Percentiles rank a stretch among this genome's conserved stretches.
Conservation (phyloP, 2,888 invertebrate genomes). For the Coenonympha arcania region DNA sequence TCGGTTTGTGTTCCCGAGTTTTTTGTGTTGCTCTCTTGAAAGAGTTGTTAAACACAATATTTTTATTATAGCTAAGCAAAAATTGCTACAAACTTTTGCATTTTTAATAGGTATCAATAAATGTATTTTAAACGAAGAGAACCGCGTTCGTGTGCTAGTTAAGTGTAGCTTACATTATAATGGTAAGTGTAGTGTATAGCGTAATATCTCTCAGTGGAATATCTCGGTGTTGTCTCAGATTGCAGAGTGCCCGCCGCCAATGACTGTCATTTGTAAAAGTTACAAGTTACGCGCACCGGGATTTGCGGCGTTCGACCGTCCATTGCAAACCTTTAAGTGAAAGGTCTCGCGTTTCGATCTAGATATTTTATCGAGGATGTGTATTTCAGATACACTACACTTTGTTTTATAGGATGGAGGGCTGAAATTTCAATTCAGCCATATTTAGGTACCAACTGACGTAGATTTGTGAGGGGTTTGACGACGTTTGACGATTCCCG, state of each 20-base stretch:
- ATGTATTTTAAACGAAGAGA: neutral
- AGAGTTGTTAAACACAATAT: no score
- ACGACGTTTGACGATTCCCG: no score
- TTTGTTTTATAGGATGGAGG: no score
- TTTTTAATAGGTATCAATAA: neutral
- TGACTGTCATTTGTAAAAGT: slow-evolving; percentile 37
- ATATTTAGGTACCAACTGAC: no score
- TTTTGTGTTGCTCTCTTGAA: no score
- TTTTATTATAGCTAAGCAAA: no score
- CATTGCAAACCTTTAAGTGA: neutral
- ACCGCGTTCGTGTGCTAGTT: neutral
- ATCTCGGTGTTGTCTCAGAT: slow-evolving; percentile 21
- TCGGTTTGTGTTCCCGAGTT: no score
- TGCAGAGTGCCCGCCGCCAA: slow-evolving; percentile 29
- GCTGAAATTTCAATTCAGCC: no score
- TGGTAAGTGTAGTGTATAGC: slow-evolving; percentile 6
- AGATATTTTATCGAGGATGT: neutral
- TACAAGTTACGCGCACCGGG: neutral
- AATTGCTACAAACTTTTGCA: no score
- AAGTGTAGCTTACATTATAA: neutral
- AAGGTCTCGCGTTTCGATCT: slow-evolving; percentile 1
- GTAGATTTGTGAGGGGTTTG: no score
- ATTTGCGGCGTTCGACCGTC: neutral
- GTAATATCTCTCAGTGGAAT: slow-evolving; percentile 18
- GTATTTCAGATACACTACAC: no score